phyloP scores from a whole-genome alignment of 2,888 invertebrate genomes.

The Drosophila fungiperda region DNA sequence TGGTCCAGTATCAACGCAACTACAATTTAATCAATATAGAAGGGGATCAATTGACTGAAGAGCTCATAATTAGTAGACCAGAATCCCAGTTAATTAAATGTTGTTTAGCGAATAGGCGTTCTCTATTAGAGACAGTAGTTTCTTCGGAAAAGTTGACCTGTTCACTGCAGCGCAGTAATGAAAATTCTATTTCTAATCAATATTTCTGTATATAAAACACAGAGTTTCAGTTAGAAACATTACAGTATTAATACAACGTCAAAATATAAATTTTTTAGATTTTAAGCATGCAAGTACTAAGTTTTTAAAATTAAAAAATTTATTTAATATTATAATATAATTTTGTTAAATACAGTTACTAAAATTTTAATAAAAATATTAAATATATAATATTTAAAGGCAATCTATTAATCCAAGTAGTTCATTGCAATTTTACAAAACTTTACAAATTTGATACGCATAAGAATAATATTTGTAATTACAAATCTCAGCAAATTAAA shows the following conservation, averaged over 20 bases:
- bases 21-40: neutral
- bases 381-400: neutral
- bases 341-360: no score
- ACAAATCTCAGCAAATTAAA: neutral
- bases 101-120: neutral
- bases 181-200: no score
- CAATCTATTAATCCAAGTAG: neutral
- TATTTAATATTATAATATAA: no score
- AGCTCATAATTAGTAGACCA: neutral
- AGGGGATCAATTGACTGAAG: neutral
- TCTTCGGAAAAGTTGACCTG: slow-evolving; percentile 8
- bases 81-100: neutral
- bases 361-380: neutral
- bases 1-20: no score
- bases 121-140: neutral
- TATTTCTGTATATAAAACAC: no score
- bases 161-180: neutral
- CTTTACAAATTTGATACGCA: neutral
- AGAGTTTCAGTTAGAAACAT: no score
- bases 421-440: neutral
- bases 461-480: neutral
- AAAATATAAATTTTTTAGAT: no score
- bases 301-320: neutral
- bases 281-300: no score
- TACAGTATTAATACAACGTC: no score